phyloP scores from a whole-genome alignment of 1,140 invertebrate species.

The Halictus rubicundus region DNA sequence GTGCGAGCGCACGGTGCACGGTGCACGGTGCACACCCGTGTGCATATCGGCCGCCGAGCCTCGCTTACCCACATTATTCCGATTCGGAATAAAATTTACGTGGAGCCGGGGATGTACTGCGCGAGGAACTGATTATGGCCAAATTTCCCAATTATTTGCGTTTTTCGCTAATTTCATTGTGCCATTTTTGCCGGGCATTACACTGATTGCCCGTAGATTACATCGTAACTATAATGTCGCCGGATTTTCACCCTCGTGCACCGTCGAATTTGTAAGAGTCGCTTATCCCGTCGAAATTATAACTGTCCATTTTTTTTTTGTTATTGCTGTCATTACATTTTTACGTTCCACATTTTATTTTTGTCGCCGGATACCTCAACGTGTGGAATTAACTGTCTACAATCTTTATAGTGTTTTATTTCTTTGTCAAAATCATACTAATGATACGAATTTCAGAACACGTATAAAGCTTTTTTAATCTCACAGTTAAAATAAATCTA shows the following conservation, averaged over 20 bases:
- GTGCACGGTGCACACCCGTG: neutral
- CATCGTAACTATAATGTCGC: neutral
- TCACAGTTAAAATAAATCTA: too few species aligned
- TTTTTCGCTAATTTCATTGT: constrained; percentile 20
- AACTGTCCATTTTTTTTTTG: neutral
- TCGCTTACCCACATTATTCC: neutral
- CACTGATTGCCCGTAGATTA: constrained; percentile 24
- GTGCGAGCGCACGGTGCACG: neutral
- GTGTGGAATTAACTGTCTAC: too few species aligned
- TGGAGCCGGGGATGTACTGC: neutral
- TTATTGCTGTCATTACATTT: too few species aligned
- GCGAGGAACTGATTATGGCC: constrained; percentile 16
- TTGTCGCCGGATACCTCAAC: too few species aligned
- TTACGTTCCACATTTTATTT: too few species aligned
- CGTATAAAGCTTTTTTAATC: too few species aligned
- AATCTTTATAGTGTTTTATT: too few species aligned
- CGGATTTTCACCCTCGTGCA: neutral
- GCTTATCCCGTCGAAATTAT: too few species aligned
- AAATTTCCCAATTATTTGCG: constrained; percentile 20
- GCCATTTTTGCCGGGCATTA: constrained; percentile 6
- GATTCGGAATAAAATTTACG: constrained; percentile 28
- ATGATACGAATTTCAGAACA: too few species aligned
- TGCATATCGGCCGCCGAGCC: too few species aligned
- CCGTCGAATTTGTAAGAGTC: neutral
- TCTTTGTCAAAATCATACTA: too few species aligned